Evolutionary conservation across 1,140 invertebrate species (phyloP), one percentile per base, ranked within the genome.

Genomic region (Aporrectodea caliginosa): DNA sequence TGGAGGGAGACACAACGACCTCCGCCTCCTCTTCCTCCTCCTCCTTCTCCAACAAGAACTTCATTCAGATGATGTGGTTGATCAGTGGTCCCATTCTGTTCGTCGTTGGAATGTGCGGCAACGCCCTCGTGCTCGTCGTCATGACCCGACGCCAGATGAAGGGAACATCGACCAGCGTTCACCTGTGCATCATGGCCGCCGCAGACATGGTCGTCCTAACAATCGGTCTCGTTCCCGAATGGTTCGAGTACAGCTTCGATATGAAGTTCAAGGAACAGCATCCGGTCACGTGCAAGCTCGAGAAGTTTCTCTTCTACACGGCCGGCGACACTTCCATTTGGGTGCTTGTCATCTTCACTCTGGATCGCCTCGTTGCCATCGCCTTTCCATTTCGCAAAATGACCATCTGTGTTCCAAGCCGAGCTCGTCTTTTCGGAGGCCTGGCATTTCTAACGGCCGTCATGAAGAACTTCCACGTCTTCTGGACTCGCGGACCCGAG

Each of bases 341-440:
- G 80, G 70, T 80, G 1, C 72, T 81, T 22, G 82, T 82, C 2
- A 71, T 79, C 16, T 79, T 82, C 75, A 81, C 82, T 0, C 33
- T 82, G 33, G 82, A 82, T 32, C 34, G 82, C 12, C 79, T 43
- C 68, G 79, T 82, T 32, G 82, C 80, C 70, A 80, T 82, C 12
- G 71, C 77, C 34, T 31, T 75, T 35, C 82, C 82, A n/a, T 70
- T 82, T 29, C 73, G 35, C 27, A 43, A 43, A 16, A 70, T 32
- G 32, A 27, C 70, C 33, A 31, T 74, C 31, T 79, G 35, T 16
- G 35, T 34, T 12, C 32, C 43, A 2, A 58, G 35, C 43, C 33
- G 75, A 32, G 75, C 75, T 29, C 16, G 35, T 0, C 35, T 43
- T 1, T 76, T 76, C 29, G 29, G 27, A 6, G 30, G 33, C 75